Evolutionary conservation across 2,888 invertebrate species (phyloP), one percentile per base, ranked within the genome.

Genomic region (Meta bourneti): DNA sequence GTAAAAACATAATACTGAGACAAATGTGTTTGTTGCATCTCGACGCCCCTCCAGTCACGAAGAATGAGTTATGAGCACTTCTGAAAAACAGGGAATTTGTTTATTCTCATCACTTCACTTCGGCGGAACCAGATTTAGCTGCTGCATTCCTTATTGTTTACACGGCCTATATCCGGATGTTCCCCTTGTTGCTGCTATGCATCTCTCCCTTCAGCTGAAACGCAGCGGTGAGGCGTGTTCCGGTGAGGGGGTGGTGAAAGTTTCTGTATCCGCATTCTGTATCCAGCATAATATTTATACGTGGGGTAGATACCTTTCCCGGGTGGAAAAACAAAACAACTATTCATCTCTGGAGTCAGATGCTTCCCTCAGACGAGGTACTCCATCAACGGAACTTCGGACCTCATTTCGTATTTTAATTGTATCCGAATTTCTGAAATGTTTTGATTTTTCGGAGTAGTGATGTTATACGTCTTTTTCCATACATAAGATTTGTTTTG

Each of bases 221-320:
- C 49, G 19, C 72, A 49, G 49, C 13, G 9, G 19, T 61, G 80
- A 71, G 90, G 90, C 77, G 90, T 91, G 61, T 81, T 54, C 71
- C 34, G 48, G 48, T 90, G 86, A 86, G 90, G 86, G 86, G 90
- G 90, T 91, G 90, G 85, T 83, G 89, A 83, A 83, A 74, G 51
- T 48, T 49, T 79, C 48, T 49, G 86, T 48, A 91, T 86, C 90
- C 90, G 90, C 86, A 91, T 91, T 91, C 90, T 71, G 75, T 81
- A 82, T 87, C 82, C 71, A 16, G 7, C 74, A 81, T 81, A 74
- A 69, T 81, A 49, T 82, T 72, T 82, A 82, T 82, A 51, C 52
- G 51, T 71, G 82, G 82, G 61, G 70, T 9, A 19, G 72, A 51
- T 82, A 4, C 34, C 34, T 72, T 72, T 82, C 82, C 51, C 8